Base-by-base conservation (phyloP, 2,888 invertebrate genomes). In the Yponomeuta plumbellus region DNA sequence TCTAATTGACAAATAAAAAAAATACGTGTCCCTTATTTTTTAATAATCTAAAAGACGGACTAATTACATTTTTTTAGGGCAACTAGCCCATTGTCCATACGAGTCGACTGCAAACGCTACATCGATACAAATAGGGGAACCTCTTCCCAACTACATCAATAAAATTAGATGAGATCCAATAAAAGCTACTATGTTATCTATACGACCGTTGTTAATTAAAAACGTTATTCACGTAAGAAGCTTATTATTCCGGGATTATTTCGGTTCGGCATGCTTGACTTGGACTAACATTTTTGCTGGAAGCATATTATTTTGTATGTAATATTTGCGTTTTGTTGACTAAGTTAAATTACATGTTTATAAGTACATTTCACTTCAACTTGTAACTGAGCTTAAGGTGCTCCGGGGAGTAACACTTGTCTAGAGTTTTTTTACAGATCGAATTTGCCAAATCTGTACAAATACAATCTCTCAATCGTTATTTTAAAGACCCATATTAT, bases 151-250 rank as follows among this genome's bases (percentile, higher is more conserved):
- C 17, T 17, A 17, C 1, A 52, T 17, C 2, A 52, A 52, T 52
- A 52, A 62, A 20, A 62, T n/a, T 26, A 62, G 26, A 62, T 62
- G 62, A 62, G 62, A 11, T 67, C 70, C 70, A 72, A 75, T 75
- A 73, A 74, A 74, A 73, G 68, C 72, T 74, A 74, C 74, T 75
- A 71, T 68, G 71, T 68, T 73, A 74, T 75, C 75, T 72, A 75
- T 72, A 72, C 70, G 74, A 73, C 72, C 68, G 71, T 70, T 69
- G 76, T 76, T 77, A 80, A 79, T 79, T 76, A 76, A 78, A 79
- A 73, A 71, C 72, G 71, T 73, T 76, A 75, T 73, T 73, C 73
- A 74, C 8, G 62, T 20, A 59, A 23, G 23, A 23, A 23, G 59
- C 59, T 59, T 59, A 59, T 59, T 59, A 21, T 59, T 22, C 13